Evolutionary conservation across 1,140 invertebrate genomes (phyloP).

Genomic region (Euglossa dilemma): DNA sequence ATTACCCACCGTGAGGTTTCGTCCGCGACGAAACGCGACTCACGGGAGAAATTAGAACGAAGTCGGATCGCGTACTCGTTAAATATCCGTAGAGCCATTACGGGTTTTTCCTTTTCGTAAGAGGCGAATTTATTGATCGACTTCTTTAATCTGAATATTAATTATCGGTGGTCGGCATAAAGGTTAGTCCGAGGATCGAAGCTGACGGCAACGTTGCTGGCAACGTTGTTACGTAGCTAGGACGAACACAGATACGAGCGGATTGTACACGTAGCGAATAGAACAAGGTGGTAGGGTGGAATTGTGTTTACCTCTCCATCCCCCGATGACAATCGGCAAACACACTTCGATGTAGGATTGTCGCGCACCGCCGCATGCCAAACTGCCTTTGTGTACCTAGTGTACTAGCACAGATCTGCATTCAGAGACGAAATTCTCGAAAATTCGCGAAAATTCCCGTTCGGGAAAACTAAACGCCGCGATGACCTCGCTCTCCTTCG

Average conservation of each 20-base stretch:
- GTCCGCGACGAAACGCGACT: background rate
- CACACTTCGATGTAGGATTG: conserved; percentile 72
- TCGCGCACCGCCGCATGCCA: conserved; percentile 70
- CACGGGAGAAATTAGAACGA: background rate
- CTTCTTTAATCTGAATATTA: conserved; percentile 10
- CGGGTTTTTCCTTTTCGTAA: background rate
- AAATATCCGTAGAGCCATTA: background rate
- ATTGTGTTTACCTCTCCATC: conserved; percentile 75
- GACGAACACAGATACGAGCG: conserved; percentile 27
- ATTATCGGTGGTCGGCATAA: conserved; percentile 35
- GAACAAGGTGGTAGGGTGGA: conserved; percentile 60
- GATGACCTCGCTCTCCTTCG: background rate
- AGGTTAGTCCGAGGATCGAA: conserved; percentile 25
- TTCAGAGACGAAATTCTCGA: conserved; percentile 63
- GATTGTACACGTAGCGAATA: conserved; percentile 41
- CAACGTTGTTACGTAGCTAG: conserved; percentile 4
- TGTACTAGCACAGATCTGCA: conserved; percentile 60
- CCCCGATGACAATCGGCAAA: conserved; percentile 74
- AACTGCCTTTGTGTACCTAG: conserved; percentile 60
- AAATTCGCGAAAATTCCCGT: conserved; percentile 3
- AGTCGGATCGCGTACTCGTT: background rate
- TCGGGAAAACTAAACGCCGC: background rate
- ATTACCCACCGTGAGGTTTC: background rate
- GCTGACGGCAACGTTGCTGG: conserved; percentile 58
- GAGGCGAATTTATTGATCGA: background rate